These are phyloP conservation scores for Rhabdornis inornatus DNA, from an alignment of 2,113 vertebrate genomes.

Conservation along the genomic window DNA sequence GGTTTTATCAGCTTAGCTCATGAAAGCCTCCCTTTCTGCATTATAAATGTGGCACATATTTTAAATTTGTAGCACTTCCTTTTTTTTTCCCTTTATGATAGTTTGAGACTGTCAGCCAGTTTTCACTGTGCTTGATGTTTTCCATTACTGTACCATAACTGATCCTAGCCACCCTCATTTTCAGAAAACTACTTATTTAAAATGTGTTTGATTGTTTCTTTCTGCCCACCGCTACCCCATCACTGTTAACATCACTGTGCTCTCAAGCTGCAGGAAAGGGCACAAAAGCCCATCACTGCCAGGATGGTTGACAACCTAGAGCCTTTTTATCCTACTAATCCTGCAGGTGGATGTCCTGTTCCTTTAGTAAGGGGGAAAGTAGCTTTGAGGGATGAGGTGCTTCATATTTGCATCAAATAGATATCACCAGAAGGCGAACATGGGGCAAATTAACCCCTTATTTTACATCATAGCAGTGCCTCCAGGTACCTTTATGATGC, in stretches of 20 bases:
- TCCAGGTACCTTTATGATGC: not conserved
- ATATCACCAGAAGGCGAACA: not conserved
- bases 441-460: not conserved
- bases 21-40: constrained; percentile 25
- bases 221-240: not conserved
- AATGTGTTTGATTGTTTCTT: not conserved
- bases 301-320: not conserved
- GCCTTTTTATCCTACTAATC: not conserved
- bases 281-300: not conserved
- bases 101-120: not conserved
- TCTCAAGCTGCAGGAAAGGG: not conserved
- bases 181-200: not conserved
- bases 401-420: not conserved
- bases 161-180: not conserved
- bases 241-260: not conserved
- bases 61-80: not conserved
- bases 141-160: not conserved
- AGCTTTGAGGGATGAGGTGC: not conserved
- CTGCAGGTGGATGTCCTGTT: not conserved
- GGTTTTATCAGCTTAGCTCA: constrained; percentile 29
- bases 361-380: not conserved
- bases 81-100: not conserved
- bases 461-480: not conserved
- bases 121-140: not conserved
- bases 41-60: not conserved